Evolutionary conservation across 2,113 vertebrate genomes (phyloP).

Genomic region (Bungarus multicinctus): DNA sequence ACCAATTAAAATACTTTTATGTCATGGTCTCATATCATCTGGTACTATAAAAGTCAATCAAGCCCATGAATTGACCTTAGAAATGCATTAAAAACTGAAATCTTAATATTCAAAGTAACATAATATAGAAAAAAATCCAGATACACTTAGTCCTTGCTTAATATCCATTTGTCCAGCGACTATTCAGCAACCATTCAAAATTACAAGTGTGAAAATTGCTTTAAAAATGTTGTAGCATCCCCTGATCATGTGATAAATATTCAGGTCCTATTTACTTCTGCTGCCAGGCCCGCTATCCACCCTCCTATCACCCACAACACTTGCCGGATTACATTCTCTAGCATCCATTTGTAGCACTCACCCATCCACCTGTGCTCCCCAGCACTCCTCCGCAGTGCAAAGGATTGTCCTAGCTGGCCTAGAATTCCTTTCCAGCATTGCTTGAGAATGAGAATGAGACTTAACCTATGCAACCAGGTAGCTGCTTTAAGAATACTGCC

Average conservation of each 20-base stretch:
- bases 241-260: not conserved
- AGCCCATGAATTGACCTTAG: not conserved
- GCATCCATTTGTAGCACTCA: not conserved
- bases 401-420: not conserved
- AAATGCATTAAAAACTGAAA: not conserved
- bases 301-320: not conserved
- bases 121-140: not conserved
- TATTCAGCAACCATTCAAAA: not conserved
- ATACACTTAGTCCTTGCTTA: not conserved
- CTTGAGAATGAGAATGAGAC: not conserved
- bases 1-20: too few species aligned
- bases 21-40: not conserved
- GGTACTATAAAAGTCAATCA: not conserved
- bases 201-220: not conserved
- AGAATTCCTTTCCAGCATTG: not conserved
- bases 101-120: not conserved
- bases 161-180: not conserved
- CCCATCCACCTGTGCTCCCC: not conserved
- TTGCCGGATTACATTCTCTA: not conserved
- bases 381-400: not conserved
- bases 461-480: not conserved
- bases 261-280: not conserved
- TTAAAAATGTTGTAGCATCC: not conserved
- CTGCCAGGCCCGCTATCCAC: not conserved
- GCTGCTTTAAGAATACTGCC: not conserved